Evolutionary conservation across 2,888 invertebrate species (phyloP), one percentile per base, ranked within the genome.

Genomic region (Drosophila mayaguana): DNA sequence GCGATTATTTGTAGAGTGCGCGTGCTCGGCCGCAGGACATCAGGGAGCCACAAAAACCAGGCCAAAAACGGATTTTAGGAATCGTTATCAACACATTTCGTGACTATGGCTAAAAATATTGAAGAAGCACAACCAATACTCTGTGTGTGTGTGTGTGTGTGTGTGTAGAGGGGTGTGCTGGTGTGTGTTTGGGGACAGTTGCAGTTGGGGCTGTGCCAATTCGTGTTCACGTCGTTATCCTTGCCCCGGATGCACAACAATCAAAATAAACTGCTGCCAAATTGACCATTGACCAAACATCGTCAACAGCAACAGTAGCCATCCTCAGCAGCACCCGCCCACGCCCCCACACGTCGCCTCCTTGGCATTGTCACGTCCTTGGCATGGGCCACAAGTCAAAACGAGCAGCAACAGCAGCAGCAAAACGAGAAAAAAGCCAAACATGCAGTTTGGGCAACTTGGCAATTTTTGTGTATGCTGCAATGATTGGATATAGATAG

Each of bases 231-330:
- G 75, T 89, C 80, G 89, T 89, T 85, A 87, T 85, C 84, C 88
- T 84, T 83, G 88, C 83, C 75, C 84, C 79, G 79, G 77, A 79
- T 87, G 89, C 84, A 83, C 80, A 88, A 88, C 89, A 90, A 88
- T 89, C 90, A 80, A 89, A 91, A 89, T 83, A 89, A 87, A 87
- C 82, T 88, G 88, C 83, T 79, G 89, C 81, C 90, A 88, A 89
- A 90, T 90, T 88, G 90, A 90, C 88, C 89, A 83, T 87, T 78
- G 83, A 82, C 88, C 87, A 80, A 81, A 82, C 81, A 82, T 76
- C 74, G 88, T 74, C 84, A 75, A 70, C 78, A 71, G 45, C 61
- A 67, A 50, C 53, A 73, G 43, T 50, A 8, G 34, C 51, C 14
- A 53, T 36, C 22, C 36, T 38, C 16, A 20, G 51, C 22, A 9